Conservation (phyloP, 2,888 invertebrate genomes). For the Apotomis capreana region DNA sequence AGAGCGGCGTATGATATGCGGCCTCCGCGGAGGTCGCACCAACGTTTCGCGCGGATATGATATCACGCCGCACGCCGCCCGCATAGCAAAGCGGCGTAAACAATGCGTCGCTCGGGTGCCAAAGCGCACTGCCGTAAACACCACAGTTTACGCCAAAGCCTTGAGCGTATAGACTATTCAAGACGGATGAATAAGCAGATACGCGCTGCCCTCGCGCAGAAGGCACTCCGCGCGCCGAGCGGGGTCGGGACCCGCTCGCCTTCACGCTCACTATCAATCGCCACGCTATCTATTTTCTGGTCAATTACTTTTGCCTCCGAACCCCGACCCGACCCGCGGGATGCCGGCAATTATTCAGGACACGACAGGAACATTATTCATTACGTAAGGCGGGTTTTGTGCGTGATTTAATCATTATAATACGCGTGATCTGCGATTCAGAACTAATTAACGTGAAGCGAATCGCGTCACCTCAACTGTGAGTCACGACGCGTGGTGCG, state of each 20-base stretch:
- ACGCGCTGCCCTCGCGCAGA: slow-evolving; percentile 9
- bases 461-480: background rate
- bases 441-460: background rate
- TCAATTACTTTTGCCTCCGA: slow-evolving; percentile 9
- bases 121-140: background rate
- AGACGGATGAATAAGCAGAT: slow-evolving; percentile 5
- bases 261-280: slow-evolving; percentile 22
- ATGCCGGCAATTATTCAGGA: slow-evolving; percentile 17
- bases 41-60: background rate
- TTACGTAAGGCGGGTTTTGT: slow-evolving; percentile 16
- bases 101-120: background rate
- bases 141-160: background rate
- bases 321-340: background rate
- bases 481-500: background rate
- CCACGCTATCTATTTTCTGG: slow-evolving; percentile 23
- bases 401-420: slow-evolving; percentile 7
- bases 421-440: slow-evolving; percentile 1
- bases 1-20: background rate
- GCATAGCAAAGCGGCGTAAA: background rate
- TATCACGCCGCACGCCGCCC: background rate
- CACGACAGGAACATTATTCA: slow-evolving; percentile 13
- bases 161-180: background rate
- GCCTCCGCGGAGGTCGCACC: background rate
- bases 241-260: slow-evolving; percentile 27
- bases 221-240: background rate